Evolutionary conservation across 2,797 vertebrate species (phyloP).

Genomic region (Scarus forsteni): DNA sequence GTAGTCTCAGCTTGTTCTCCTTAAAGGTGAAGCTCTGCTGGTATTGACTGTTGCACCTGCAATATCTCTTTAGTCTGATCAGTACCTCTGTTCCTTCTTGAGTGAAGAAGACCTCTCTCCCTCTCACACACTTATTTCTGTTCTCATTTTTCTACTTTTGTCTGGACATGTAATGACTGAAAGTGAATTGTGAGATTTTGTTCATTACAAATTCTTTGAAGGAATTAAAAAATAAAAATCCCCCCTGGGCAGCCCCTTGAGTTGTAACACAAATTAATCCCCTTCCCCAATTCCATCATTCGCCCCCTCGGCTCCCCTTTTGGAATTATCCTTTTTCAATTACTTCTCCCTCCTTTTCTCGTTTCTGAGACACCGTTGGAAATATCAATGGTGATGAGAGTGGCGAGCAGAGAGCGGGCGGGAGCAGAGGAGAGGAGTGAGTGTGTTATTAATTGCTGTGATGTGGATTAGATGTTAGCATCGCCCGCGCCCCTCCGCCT

Average conservation of each 20-base stretch:
- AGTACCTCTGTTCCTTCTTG: conserved; percentile 53
- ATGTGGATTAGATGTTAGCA: conserved; percentile 82
- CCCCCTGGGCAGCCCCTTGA: conserved; percentile 55
- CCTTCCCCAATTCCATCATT: conserved; percentile 69
- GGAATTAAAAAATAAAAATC: conserved; percentile 48
- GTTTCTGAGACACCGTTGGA: conserved; percentile 73
- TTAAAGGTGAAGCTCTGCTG: too few species aligned
- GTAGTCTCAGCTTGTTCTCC: too few species aligned
- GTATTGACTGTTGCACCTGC: too few species aligned
- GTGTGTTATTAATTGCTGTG: conserved; percentile 83
- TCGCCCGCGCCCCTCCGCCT: conserved; percentile 40
- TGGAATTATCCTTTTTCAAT: conserved; percentile 77
- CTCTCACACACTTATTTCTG: neutral
- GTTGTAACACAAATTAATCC: conserved; percentile 79
- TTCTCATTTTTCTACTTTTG: conserved; percentile 31
- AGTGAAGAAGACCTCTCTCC: conserved; percentile 26
- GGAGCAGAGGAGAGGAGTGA: conserved; percentile 51
- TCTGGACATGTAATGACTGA: conserved; percentile 49
- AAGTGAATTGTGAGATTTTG: conserved; percentile 53
- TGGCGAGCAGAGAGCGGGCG: conserved; percentile 30
- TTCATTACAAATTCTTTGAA: conserved; percentile 61
- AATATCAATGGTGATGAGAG: conserved; percentile 67
- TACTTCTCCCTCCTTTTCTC: conserved; percentile 73
- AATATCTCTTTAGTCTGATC: conserved; percentile 30
- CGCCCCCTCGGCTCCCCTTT: conserved; percentile 63